Base-by-base conservation (phyloP, 2,797 vertebrate species). In the Gymnothorax reevesii region DNA sequence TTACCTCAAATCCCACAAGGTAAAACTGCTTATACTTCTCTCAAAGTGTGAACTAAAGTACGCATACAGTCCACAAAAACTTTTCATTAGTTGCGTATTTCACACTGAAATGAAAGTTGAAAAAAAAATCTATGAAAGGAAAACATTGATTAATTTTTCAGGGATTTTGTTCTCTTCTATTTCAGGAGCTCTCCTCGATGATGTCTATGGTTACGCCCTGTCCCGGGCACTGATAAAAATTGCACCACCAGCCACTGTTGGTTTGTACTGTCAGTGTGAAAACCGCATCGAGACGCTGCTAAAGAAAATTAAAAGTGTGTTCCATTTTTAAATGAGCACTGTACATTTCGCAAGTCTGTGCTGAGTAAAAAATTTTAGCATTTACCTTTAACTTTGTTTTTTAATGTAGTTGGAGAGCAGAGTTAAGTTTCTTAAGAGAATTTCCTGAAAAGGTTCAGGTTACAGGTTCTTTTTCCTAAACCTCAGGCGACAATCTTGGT, bases 261-360 rank as follows among this genome's bases (percentile, higher is more conserved):
- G 82, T 20, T 59, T 57, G 82, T 83, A 75, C 71, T 75, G 71
- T 75, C 71, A 33, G 27, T 83, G 57, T 83, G 55, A 55, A 57
- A 83, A 57, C 55, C 82, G 55, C 57, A 25, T 54, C 13, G 55
- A 83, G 55, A 60, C 54, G 17, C 57, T 83, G 25, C 57, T 83
- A 6, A 59, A 83, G 55, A 83, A 83, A 22, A 83, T 83, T 22
- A 83, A 60, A 59, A 83, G 82, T 83, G 57, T 25, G 55, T 83
- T 83, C 7, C 10, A 59, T 12, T 27, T 83, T 83, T 8, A 55
- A 55, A 42, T 42, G 33, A 42, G 33, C 33, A 42, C 17, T 54
- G 79, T 54, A 52, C 3, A n/a, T 25, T 69, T 85, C 7, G 2
- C 9, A 10, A 17, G 59, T 60, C 9, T 60, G 59, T 2, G 9